Conservation (phyloP, 2,888 invertebrate species). For the Herminia tarsipennalis region DNA sequence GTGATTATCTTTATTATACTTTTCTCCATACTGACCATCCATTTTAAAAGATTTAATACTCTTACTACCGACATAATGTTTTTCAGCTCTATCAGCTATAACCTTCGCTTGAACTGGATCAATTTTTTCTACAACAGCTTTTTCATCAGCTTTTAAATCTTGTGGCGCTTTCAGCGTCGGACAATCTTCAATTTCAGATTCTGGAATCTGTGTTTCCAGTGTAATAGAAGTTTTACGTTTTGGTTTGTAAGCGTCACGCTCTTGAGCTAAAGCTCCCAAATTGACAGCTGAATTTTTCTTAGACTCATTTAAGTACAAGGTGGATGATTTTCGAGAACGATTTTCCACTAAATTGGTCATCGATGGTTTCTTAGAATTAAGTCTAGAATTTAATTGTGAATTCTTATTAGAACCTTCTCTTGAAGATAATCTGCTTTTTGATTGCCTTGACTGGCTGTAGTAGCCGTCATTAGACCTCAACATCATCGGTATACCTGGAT, state of each 20-base stretch:
- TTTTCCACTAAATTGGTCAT: slow-evolving; percentile 78
- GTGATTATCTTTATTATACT: slow-evolving; percentile 73
- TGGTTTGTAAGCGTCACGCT: slow-evolving; percentile 67
- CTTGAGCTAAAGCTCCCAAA: slow-evolving; percentile 65
- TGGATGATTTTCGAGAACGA: slow-evolving; percentile 77
- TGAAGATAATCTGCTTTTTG: slow-evolving; percentile 71
- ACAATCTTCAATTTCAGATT: slow-evolving; percentile 82
- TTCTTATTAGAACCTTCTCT: slow-evolving; percentile 73
- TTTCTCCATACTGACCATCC: slow-evolving; percentile 73
- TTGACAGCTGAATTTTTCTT: slow-evolving; percentile 77
- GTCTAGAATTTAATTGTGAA: slow-evolving; percentile 78
- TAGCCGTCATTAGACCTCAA: slow-evolving; percentile 87
- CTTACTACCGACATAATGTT: slow-evolving; percentile 67
- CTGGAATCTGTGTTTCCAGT: slow-evolving; percentile 71
- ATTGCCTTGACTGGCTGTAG: slow-evolving; percentile 82
- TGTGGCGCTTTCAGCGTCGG: slow-evolving; percentile 81
- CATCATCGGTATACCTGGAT: slow-evolving; percentile 89
- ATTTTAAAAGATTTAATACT: slow-evolving; percentile 75
- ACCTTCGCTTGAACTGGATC: slow-evolving; percentile 71
- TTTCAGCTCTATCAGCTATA: slow-evolving; percentile 72
- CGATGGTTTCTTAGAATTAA: slow-evolving; percentile 78
- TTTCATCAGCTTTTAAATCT: slow-evolving; percentile 83
- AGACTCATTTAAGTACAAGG: slow-evolving; percentile 79
- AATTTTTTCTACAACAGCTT: slow-evolving; percentile 71
- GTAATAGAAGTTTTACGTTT: slow-evolving; percentile 76